Evolutionary conservation across 2,797 vertebrate species (phyloP).

Genomic region (Tenualosa ilisha): DNA sequence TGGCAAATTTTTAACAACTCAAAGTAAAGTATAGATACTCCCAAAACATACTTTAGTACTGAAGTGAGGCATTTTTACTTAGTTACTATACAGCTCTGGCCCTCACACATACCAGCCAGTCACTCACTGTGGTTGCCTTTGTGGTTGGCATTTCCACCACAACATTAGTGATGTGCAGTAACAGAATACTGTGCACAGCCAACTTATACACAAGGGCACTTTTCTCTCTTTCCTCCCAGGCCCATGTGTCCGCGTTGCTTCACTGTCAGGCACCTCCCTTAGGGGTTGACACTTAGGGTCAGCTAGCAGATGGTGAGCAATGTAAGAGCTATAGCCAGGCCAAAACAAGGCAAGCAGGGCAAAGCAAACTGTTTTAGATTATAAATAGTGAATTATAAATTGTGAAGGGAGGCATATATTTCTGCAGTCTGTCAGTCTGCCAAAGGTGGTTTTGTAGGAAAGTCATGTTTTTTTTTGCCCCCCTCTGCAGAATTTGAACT

Average conservation of each 20-base stretch:
- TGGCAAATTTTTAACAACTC: no score
- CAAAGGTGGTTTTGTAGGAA: not conserved
- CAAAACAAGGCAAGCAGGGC: not conserved
- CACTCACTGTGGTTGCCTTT: not conserved
- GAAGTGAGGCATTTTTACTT: no score
- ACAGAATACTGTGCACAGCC: not conserved
- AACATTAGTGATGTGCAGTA: not conserved
- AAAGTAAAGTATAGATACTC: no score
- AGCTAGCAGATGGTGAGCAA: not conserved
- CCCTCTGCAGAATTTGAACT: constrained; percentile 89
- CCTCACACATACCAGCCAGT: not conserved
- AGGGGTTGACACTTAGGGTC: not conserved
- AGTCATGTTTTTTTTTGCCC: not conserved
- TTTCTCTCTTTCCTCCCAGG: not conserved
- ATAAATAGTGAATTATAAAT: not conserved
- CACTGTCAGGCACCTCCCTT: not conserved
- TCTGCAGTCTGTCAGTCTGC: not conserved
- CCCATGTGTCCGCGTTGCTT: not conserved
- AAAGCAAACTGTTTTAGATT: not conserved
- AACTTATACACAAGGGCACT: not conserved
- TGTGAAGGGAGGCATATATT: not conserved
- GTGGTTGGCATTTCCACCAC: not conserved
- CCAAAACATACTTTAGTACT: no score
- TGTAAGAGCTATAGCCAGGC: not conserved
- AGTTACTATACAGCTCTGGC: no score